These are phyloP conservation scores for Agrochola macilenta DNA, from an alignment of 2,888 invertebrate species.

Conservation along the genomic window DNA sequence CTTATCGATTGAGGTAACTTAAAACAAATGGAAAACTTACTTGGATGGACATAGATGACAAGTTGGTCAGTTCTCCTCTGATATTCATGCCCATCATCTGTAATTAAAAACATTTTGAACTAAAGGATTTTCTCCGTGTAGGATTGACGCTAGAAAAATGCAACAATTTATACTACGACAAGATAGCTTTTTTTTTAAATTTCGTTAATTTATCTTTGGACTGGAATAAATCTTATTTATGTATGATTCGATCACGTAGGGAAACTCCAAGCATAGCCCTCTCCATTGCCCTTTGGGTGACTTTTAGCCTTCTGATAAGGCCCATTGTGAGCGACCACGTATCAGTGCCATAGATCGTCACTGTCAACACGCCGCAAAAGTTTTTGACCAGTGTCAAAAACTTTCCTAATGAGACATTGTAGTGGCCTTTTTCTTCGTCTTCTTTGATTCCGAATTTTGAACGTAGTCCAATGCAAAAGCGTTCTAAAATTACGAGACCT, in stretches of 20 bases:
- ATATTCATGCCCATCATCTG: constrained; percentile 95
- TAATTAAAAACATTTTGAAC: constrained; percentile 44
- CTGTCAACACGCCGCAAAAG: too few species aligned
- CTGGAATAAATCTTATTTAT: too few species aligned
- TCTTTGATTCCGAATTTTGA: background rate
- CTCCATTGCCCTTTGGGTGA: too few species aligned
- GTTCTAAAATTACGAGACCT: background rate
- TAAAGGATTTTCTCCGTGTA: background rate
- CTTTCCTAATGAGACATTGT: too few species aligned
- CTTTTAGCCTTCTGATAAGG: too few species aligned
- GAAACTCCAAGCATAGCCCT: too few species aligned
- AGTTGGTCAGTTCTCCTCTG: constrained; percentile 94
- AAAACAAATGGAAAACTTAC: constrained; percentile 67
- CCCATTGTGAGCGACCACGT: too few species aligned
- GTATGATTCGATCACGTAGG: too few species aligned
- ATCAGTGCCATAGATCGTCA: too few species aligned
- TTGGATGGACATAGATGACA: constrained; percentile 78
- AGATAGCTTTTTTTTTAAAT: too few species aligned
- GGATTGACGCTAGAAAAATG: background rate
- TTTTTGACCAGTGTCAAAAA: too few species aligned
- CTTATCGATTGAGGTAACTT: background rate
- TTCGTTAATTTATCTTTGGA: too few species aligned
- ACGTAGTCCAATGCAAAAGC: background rate
- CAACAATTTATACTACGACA: background rate
- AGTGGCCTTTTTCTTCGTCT: background rate